Conservation (phyloP, 2,113 vertebrate genomes). For the Erpornis zantholeuca region DNA sequence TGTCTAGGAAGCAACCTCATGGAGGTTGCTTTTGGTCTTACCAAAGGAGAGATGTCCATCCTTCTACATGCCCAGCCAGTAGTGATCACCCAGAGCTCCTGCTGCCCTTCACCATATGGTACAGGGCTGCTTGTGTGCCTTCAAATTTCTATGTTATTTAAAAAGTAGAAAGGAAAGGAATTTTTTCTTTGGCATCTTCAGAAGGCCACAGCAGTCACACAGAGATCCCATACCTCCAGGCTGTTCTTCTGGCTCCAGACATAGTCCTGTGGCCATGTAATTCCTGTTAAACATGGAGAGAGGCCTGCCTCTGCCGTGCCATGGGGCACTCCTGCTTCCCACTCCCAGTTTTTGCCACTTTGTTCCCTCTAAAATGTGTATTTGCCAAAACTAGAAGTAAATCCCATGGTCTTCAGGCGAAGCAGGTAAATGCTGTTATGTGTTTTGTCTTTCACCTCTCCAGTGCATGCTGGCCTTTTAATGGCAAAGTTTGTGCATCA, state of each 20-base stretch:
- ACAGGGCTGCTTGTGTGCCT: background rate
- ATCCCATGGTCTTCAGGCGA: background rate
- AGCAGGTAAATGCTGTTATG: background rate
- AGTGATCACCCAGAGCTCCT: background rate
- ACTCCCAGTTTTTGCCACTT: background rate
- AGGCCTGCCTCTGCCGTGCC: fast-evolving
- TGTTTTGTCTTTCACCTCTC: background rate
- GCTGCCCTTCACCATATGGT: background rate
- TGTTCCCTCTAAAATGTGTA: fast-evolving
- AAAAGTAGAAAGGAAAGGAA: background rate
- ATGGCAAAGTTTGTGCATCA: background rate
- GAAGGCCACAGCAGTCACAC: background rate
- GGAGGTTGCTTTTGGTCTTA: background rate
- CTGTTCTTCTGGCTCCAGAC: background rate
- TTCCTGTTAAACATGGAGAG: background rate
- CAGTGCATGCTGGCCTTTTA: background rate
- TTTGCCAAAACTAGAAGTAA: background rate
- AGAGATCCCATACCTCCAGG: background rate
- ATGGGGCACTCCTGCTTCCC: background rate
- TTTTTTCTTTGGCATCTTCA: background rate
- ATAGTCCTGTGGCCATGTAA: background rate
- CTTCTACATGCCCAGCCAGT: background rate
- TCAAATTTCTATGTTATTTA: background rate
- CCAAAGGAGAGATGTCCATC: background rate
- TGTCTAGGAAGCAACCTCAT: background rate